Percentiles rank a stretch among this genome's conserved stretches.
These are phyloP conservation scores for Delichon dasypus DNA, from an alignment of 2,797 vertebrate genomes.

Conservation along the genomic window DNA sequence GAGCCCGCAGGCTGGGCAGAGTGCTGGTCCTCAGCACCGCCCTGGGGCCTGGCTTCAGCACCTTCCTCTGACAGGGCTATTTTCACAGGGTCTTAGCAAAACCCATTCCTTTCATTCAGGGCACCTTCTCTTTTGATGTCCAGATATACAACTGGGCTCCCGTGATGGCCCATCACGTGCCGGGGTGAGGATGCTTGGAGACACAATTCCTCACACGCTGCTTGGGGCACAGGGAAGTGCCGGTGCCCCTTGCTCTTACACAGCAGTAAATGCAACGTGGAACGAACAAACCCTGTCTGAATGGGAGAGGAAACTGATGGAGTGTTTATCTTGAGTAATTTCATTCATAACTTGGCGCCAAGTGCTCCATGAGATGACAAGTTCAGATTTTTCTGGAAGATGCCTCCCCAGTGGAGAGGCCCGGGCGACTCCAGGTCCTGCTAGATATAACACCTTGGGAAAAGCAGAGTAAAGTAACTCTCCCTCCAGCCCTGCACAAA, in stretches of 20 bases:
- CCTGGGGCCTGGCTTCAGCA: not conserved
- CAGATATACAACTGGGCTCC: not conserved
- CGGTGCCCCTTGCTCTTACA: not conserved
- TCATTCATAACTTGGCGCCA: not conserved
- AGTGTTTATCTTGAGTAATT: not conserved
- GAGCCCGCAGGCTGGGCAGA: not conserved
- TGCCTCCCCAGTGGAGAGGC: not conserved
- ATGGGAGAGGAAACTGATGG: not conserved
- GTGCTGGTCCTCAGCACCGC: not conserved
- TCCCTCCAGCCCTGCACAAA: not conserved
- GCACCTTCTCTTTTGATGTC: not conserved
- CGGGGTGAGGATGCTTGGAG: not conserved
- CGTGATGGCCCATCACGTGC: rapidly evolving
- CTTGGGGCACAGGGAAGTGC: rapidly evolving
- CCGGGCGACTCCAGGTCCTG: not conserved
- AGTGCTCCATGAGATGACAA: not conserved
- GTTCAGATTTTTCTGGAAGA: conserved; percentile 51
- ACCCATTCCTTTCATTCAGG: not conserved
- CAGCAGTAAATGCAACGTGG: rapidly evolving
- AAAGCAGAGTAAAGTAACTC: not conserved
- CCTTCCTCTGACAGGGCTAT: not conserved
- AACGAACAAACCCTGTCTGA: not conserved
- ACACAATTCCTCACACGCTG: rapidly evolving
- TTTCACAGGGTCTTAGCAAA: not conserved
- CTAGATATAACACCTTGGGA: not conserved